phyloP scores from a whole-genome alignment of 1,140 invertebrate genomes.

The Holotrichia oblita region DNA sequence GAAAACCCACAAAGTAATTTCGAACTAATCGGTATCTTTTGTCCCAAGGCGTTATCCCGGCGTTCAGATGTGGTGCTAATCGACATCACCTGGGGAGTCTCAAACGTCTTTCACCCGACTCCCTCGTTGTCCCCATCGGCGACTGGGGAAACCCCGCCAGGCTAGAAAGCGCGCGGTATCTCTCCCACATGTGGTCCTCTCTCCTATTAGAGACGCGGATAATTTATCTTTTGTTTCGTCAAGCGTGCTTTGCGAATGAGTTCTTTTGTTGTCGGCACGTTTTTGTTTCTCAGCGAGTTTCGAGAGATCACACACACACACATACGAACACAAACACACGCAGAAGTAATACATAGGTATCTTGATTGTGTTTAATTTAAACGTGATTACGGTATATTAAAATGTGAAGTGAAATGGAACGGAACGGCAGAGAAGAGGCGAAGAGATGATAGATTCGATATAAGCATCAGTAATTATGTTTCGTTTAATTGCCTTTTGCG shows the following conservation, averaged over 20 bases:
- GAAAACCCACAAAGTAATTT: conserved; percentile 40
- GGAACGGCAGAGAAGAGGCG: background rate
- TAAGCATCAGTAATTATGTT: conserved; percentile 31
- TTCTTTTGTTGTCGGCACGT: conserved; percentile 48
- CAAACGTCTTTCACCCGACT: conserved; percentile 37
- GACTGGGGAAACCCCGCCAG: background rate
- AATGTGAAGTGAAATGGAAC: conserved; percentile 31
- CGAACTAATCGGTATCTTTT: conserved; percentile 43
- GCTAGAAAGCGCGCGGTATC: conserved; percentile 33
- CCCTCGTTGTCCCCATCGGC: background rate
- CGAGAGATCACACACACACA: conserved; percentile 32
- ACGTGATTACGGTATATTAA: conserved; percentile 37
- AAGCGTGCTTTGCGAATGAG: conserved; percentile 45
- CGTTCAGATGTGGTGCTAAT: conserved; percentile 41
- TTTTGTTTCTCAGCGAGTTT: conserved; percentile 46
- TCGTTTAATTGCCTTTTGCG: conserved; percentile 27
- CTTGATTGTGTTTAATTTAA: conserved; percentile 37
- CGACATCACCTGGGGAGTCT: conserved; percentile 45
- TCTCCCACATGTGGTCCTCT: conserved; percentile 43
- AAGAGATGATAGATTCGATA: conserved; percentile 12
- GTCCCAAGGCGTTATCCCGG: conserved; percentile 39
- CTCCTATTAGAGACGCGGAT: conserved; percentile 48
- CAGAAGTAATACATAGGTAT: conserved; percentile 2
- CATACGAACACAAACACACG: too few relatives aligned
- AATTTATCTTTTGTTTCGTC: conserved; percentile 53